A percentile compares a stretch with the other conserved stretches of the same genome.
phyloP scores from a whole-genome alignment of 2,113 vertebrate species.

The Sinosuthora webbiana region DNA sequence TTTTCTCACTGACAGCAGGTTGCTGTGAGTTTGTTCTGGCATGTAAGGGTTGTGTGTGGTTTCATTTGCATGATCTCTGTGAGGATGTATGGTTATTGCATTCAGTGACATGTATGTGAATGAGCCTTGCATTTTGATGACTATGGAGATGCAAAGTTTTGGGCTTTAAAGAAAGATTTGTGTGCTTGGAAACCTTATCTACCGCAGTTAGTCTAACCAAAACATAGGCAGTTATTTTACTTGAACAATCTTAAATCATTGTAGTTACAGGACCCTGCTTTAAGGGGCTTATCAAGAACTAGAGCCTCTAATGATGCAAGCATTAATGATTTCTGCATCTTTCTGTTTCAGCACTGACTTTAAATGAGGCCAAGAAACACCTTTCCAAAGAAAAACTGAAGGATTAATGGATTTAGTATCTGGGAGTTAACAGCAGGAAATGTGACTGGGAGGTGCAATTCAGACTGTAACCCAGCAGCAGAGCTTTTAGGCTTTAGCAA shows the following conservation, averaged over 20 bases:
- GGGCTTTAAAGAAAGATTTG: not conserved
- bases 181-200: not conserved
- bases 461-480: not conserved
- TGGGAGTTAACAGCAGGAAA: not conserved
- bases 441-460: not conserved
- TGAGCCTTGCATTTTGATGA: not conserved
- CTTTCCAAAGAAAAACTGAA: not conserved
- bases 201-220: not conserved
- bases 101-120: accelerated
- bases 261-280: not conserved
- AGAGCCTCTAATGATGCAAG: not conserved
- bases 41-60: not conserved
- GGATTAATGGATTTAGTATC: not conserved
- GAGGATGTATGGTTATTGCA: accelerated
- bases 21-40: not conserved
- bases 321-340: not conserved
- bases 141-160: not conserved
- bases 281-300: not conserved
- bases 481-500: not conserved
- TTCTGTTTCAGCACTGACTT: not conserved
- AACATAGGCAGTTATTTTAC: not conserved
- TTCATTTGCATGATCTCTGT: not conserved
- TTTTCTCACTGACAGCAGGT: not conserved
- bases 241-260: not conserved
- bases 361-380: not conserved